phyloP scores from a whole-genome alignment of 2,888 invertebrate species.

The Tipula unca region DNA sequence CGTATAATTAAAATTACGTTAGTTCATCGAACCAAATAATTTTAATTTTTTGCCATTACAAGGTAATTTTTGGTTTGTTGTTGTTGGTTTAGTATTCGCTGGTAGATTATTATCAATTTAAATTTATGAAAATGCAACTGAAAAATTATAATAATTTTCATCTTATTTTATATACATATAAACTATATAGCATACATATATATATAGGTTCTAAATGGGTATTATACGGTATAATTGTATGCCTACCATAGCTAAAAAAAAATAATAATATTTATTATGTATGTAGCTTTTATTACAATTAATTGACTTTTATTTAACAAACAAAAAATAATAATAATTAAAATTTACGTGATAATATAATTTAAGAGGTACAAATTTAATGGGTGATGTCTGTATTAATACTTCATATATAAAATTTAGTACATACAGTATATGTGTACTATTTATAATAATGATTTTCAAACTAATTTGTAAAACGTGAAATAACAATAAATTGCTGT shows the following conservation, averaged over 20 bases:
- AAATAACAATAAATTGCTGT: background rate
- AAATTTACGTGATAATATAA: background rate
- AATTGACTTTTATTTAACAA: background rate
- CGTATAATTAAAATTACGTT: background rate
- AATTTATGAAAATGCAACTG: conserved; percentile 14
- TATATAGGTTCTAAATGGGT: background rate
- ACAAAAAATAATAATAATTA: background rate
- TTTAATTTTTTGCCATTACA: conserved; percentile 8
- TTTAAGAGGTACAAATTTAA: background rate
- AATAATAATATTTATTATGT: background rate
- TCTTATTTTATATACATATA: background rate
- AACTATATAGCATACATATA: background rate
- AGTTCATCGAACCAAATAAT: background rate
- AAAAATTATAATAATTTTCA: background rate
- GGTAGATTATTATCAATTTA: background rate
- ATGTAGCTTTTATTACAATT: background rate
- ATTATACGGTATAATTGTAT: background rate
- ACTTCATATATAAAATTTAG: too few relatives aligned
- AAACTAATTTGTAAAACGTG: background rate
- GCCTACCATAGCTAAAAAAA: background rate
- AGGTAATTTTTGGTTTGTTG: background rate
- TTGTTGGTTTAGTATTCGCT: background rate
- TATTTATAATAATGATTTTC: background rate
- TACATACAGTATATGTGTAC: background rate
- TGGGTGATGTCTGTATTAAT: background rate